Evolutionary conservation across 1,140 invertebrate genomes (phyloP).

Genomic region (Physella acuta): DNA sequence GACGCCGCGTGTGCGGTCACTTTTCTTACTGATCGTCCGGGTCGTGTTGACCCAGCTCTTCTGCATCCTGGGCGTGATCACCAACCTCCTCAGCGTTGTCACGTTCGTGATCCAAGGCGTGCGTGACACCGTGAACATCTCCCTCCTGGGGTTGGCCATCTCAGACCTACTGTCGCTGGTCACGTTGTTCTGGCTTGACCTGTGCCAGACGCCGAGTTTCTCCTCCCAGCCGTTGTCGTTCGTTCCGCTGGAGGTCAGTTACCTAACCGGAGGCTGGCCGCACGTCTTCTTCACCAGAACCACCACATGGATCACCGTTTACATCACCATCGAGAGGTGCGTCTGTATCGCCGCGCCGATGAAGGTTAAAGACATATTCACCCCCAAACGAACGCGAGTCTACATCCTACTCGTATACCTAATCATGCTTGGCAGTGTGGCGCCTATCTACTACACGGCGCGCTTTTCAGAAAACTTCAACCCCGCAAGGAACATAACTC

Average conservation of each 20-base stretch:
- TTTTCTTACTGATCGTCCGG: not conserved
- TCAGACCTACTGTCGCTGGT: not conserved
- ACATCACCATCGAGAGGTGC: constrained; percentile 12
- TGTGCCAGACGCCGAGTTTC: not conserved
- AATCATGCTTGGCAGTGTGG: not conserved
- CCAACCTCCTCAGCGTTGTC: constrained; percentile 1
- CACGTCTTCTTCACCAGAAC: constrained; percentile 9
- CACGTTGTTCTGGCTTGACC: not conserved
- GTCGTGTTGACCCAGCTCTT: not conserved
- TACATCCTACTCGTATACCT: not conserved
- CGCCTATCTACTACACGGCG: constrained; percentile 1
- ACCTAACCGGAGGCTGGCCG: not conserved
- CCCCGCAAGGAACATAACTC: not conserved
- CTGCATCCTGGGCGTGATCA: not conserved
- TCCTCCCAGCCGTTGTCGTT: not conserved
- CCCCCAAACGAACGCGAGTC: not conserved
- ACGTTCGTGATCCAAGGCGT: constrained; percentile 1
- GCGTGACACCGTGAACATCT: not conserved
- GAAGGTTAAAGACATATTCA: constrained; percentile 10
- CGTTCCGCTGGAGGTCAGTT: not conserved
- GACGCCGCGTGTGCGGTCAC: too few relatives aligned
- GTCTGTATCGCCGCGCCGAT: constrained; percentile 3
- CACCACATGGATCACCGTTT: constrained; percentile 10
- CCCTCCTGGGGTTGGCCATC: constrained; percentile 1
- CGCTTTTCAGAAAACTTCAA: not conserved